Base-by-base conservation (phyloP, 2,888 invertebrate species). In the Coelopa pilipes region DNA sequence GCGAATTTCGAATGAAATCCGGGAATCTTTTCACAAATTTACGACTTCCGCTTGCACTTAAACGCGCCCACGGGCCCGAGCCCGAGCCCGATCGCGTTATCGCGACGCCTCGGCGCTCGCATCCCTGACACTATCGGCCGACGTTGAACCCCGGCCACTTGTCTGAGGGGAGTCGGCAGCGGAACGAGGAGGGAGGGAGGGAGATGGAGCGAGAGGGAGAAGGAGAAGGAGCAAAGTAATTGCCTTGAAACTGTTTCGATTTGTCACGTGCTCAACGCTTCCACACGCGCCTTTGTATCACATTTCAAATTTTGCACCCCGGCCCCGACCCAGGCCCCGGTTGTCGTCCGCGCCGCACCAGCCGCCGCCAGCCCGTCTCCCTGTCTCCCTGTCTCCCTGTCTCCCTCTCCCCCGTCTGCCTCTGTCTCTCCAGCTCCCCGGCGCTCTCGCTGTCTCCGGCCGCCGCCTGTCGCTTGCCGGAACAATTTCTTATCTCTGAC, bases 231-330 rank as follows among this genome's bases (percentile, higher is more conserved):
- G 34, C 15, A 63, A 71, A 76, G 76, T 79, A 78, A 79, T 77
- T 77, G 76, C 72, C 77, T 76, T 76, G 65, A 78, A 79, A 77
- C 79, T 77, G 78, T 77, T 76, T 76, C 76, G 77, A 76, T 78
- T 75, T 78, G 77, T 80, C 78, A 80, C 79, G 79, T 79, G 79
- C 79, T 74, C 74, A 49, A 69, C n/a, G 65, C 53, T 65, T 53
- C 57, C 69, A 57, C 69, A 57, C 55, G 65, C 63, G 55, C 70
- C 70, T 70, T 60, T 66, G 70, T 74, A 74, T 74, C 65, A 66
- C 65, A 74, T 74, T 74, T 74, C 74, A 74, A 70, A 68, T 60
- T 67, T 47, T 62, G 11, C n/a, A n/a, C n/a, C n/a, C n/a, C n/a
- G n/a, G n/a, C n/a, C n/a, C 55, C 65, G 46, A 50, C 17, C 53